Evolutionary conservation across 1,140 invertebrate genomes (phyloP), one percentile per base, ranked within the genome.

Genomic region (Anoplolepis gracilipes): DNA sequence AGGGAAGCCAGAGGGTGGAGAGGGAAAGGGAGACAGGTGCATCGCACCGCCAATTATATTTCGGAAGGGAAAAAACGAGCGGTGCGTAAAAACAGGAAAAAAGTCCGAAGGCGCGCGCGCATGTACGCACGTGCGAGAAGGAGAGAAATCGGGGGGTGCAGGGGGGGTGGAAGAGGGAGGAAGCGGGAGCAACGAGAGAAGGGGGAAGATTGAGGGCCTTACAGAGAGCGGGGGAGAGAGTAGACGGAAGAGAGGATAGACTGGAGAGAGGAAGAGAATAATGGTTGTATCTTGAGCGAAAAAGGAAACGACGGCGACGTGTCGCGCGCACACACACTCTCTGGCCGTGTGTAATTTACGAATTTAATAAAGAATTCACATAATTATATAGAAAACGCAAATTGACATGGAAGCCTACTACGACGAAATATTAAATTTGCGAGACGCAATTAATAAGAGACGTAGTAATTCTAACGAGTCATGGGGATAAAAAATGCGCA

Each of bases 41-140:
- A 95, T 94, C 93, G 93, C 91, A 94, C 93, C 92, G 93, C 94
- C 94, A 95, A 95, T 95, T 95, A 95, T 95, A 95, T 95, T 94
- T 94, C 91, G 93, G 93, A 93, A 93, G 92, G 90, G 93, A 94
- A 93, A 94, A 93, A 92, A 94, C 89, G 88, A 93, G 92, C 90
- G 87, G 88, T 76, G 89, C 88, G 88, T 85, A 90, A 92, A 93
- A 92, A 93, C 89, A 92, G 91, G 92, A 92, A 92, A 92, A 92
- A 92, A 93, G 89, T 89, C 85, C 61, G 77, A 36, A 88, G 86
- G 57, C 88, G 85, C 85, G 86, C 79, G 85, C 81, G 78, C 75
- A 25, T 67, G 75, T 42, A 65, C 65, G 65, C 84, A 67, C 49
- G 84, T 55, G 55, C 39, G 85, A 69, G 49, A 62, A 55, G 55